Percentiles rank a stretch among this genome's conserved stretches.
Conservation (phyloP, 2,113 vertebrate genomes). For the Zootoca vivipara region DNA sequence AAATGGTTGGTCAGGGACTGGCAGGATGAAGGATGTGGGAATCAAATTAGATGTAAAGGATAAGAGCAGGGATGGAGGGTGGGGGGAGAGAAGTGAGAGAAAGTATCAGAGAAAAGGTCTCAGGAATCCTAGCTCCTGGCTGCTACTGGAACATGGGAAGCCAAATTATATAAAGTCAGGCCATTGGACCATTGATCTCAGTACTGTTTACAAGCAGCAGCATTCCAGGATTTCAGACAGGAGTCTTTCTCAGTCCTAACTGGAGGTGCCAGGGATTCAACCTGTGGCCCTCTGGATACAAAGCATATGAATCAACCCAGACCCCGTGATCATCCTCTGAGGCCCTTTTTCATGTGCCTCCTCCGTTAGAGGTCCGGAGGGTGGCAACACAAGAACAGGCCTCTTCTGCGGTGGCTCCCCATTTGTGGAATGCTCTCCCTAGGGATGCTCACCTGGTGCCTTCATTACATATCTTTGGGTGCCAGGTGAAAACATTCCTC, state of each 20-base stretch:
- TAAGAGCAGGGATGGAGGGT: too few species aligned
- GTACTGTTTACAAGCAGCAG: background rate
- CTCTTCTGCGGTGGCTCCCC: too few species aligned
- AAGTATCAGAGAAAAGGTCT: background rate
- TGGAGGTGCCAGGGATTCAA: background rate
- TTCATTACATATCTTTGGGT: too few species aligned
- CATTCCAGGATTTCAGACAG: background rate
- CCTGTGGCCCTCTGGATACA: background rate
- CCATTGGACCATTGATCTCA: background rate
- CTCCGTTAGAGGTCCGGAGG: too few species aligned
- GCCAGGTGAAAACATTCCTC: too few species aligned
- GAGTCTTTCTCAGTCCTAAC: background rate
- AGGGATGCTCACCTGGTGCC: too few species aligned
- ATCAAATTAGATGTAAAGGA: background rate
- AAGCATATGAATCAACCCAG: background rate
- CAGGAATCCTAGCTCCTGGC: background rate
- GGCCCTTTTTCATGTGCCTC: too few species aligned
- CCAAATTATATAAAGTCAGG: background rate
- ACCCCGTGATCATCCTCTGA: too few species aligned
- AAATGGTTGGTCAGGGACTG: background rate
- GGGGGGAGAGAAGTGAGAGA: background rate
- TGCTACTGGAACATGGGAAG: background rate
- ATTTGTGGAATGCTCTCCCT: too few species aligned
- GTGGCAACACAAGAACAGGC: too few species aligned
- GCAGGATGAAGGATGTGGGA: background rate